Conservation (phyloP, 2,888 invertebrate genomes). For the Dermolepida albohirtum region DNA sequence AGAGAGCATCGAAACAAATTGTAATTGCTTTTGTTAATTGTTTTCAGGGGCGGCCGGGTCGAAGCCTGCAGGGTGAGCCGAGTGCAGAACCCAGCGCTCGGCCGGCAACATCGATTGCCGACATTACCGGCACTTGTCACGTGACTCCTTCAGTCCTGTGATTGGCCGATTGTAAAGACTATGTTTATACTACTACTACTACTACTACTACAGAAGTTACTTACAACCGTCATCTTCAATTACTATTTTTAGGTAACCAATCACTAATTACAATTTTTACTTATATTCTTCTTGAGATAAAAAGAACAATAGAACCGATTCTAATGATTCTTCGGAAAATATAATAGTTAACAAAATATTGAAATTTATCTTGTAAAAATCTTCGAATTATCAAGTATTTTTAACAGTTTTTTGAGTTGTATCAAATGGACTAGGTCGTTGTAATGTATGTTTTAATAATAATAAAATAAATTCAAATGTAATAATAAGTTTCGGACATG, state of each 20-base stretch:
- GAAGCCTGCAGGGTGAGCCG: slow-evolving; percentile 73
- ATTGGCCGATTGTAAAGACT: slow-evolving; percentile 37
- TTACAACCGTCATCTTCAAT: slow-evolving; percentile 28
- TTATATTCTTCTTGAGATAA: no score
- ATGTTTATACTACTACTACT: slow-evolving; percentile 16
- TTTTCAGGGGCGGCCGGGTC: slow-evolving; percentile 68
- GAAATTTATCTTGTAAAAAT: slow-evolving; percentile 8
- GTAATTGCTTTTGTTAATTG: slow-evolving; percentile 43
- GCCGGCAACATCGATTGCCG: slow-evolving; percentile 54
- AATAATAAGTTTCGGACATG: no score
- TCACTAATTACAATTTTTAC: slow-evolving; percentile 4
- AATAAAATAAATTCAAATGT: background rate
- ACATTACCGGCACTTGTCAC: slow-evolving; percentile 43
- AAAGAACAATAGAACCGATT: no score
- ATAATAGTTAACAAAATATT: slow-evolving; percentile 7
- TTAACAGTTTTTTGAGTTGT: slow-evolving; percentile 19
- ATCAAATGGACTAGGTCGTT: background rate
- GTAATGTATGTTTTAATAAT: background rate
- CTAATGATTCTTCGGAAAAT: background rate
- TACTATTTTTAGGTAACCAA: slow-evolving; percentile 21
- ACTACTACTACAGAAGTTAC: slow-evolving; percentile 30
- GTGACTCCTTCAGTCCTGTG: slow-evolving; percentile 33
- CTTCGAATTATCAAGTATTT: slow-evolving; percentile 33
- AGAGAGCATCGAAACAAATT: slow-evolving; percentile 35
- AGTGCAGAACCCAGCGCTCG: slow-evolving; percentile 65